Conservation (phyloP, 2,888 invertebrate species). For the Congeria kusceri region DNA sequence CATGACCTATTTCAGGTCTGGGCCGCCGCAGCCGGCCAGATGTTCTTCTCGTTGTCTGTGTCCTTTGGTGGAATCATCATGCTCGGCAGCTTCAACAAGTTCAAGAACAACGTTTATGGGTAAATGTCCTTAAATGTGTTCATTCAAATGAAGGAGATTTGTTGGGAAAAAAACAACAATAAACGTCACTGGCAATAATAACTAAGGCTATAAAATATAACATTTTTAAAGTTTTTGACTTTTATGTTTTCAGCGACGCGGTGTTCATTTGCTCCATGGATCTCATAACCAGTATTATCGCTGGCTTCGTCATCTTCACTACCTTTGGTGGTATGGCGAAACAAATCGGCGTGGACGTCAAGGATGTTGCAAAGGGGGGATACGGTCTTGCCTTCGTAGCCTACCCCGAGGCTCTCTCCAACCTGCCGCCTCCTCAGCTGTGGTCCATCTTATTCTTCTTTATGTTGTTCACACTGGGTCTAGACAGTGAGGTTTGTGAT, state of each 20-base stretch:
- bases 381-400: constrained; percentile 86
- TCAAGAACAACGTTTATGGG: constrained; percentile 87
- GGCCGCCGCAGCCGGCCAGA: constrained; percentile 94
- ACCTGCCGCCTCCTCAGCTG: constrained; percentile 77
- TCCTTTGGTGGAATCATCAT: constrained; percentile 92
- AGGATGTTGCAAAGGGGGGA: constrained; percentile 85
- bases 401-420: constrained; percentile 82
- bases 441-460: constrained; percentile 84
- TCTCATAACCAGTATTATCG: constrained; percentile 86
- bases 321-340: constrained; percentile 79
- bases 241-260: constrained; percentile 87
- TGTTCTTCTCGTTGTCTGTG: constrained; percentile 94
- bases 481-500: constrained; percentile 76
- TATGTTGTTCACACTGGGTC: constrained; percentile 81
- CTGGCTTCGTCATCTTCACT: constrained; percentile 86
- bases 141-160: too few species aligned
- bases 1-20: constrained; percentile 87
- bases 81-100: constrained; percentile 89
- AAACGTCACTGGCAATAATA: too few species aligned
- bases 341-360: constrained; percentile 65
- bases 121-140: constrained; percentile 55
- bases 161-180: too few species aligned
- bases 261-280: constrained; percentile 91
- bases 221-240: too few species aligned
- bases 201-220: too few species aligned